Evolutionary conservation across 2,888 invertebrate species (phyloP).

Genomic region (Augochlorella aurata): DNA sequence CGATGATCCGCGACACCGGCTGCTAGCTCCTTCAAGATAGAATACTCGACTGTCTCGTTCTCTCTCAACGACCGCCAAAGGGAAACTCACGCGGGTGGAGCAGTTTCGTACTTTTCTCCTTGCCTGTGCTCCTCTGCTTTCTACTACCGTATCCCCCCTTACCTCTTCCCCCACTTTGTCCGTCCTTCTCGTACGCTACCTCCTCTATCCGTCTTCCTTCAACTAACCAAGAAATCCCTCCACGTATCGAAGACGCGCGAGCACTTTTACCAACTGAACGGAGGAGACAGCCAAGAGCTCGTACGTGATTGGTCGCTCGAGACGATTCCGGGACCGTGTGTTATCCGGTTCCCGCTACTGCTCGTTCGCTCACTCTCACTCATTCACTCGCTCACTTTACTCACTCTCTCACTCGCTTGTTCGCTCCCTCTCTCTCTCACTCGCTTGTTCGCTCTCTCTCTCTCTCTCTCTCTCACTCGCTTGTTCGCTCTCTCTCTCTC

Average conservation of each 20-base stretch:
- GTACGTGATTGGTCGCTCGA: constrained; percentile 64
- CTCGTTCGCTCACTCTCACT: constrained; percentile 19
- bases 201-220: constrained; percentile 42
- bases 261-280: constrained; percentile 68
- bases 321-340: constrained; percentile 64
- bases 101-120: constrained; percentile 65
- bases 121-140: constrained; percentile 61
- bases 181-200: constrained; percentile 43
- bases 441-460: constrained; percentile 24
- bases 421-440: constrained; percentile 10
- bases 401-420: not conserved
- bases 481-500: not conserved
- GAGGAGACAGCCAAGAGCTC: constrained; percentile 56
- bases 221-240: constrained; percentile 57
- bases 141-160: constrained; percentile 53
- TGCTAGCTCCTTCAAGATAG: constrained; percentile 31
- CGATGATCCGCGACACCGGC: constrained; percentile 25
- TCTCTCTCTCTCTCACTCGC: too few relatives aligned
- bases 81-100: constrained; percentile 70
- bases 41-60: constrained; percentile 40
- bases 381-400: constrained; percentile 10
- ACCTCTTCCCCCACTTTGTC: constrained; percentile 29
- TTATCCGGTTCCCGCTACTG: constrained; percentile 63
- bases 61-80: constrained; percentile 52
- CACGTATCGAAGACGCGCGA: constrained; percentile 67